phyloP scores from a whole-genome alignment of 1,140 invertebrate genomes.

The Hormaphis cornu region DNA sequence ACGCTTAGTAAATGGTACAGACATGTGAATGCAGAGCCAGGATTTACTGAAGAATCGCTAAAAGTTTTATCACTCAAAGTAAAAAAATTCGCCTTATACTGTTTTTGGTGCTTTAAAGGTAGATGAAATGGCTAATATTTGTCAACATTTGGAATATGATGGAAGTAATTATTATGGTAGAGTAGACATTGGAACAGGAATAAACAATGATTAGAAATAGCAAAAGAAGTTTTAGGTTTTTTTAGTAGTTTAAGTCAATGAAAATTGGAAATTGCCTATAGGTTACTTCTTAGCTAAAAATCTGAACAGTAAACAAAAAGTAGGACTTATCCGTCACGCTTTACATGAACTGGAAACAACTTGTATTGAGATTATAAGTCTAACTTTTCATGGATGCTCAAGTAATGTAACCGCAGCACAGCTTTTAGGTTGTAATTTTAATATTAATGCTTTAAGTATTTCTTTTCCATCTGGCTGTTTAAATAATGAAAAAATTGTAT shows the following conservation, averaged over 20 bases:
- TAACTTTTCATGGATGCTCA: slow-evolving; percentile 31
- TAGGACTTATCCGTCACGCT: slow-evolving; percentile 38
- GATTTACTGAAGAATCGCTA: background rate
- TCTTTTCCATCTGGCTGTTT: slow-evolving; percentile 28
- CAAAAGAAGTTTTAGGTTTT: background rate
- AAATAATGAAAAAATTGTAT: slow-evolving; percentile 28
- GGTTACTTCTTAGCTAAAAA: background rate
- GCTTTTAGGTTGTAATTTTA: slow-evolving; percentile 34
- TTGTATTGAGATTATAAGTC: slow-evolving; percentile 6
- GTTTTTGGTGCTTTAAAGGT: background rate
- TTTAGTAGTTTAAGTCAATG: no score
- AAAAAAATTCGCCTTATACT: background rate
- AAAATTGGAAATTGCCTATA: no score
- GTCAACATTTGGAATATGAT: background rate
- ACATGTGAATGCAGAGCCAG: background rate
- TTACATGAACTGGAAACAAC: slow-evolving; percentile 35
- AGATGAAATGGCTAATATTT: background rate
- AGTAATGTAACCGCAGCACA: slow-evolving; percentile 22
- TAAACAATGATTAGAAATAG: background rate
- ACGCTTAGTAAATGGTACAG: background rate
- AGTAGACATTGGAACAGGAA: background rate
- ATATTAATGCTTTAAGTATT: background rate
- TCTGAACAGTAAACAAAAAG: slow-evolving; percentile 23
- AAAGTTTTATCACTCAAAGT: background rate
- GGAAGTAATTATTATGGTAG: background rate